Conservation (phyloP, 1,140 invertebrate species). For the Lysiphlebus fabarum region DNA sequence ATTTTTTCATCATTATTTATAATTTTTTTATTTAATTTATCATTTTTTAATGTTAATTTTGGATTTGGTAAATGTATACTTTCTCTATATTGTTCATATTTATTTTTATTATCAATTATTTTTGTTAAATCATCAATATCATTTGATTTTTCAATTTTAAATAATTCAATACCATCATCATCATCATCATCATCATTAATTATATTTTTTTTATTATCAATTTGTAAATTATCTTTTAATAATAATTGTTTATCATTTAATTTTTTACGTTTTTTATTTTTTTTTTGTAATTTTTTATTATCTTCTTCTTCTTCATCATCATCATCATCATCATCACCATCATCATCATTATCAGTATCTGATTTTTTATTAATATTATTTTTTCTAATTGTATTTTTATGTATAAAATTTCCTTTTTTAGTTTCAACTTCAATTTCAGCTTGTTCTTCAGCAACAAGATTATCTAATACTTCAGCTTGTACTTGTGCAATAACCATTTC, state of each 20-base stretch:
- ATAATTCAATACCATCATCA: conserved; percentile 24
- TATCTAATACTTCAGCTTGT: conserved; percentile 51
- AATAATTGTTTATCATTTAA: conserved; percentile 32
- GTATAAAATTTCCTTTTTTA: conserved; percentile 36
- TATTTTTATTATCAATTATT: conserved; percentile 26
- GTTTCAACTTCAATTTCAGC: conserved; percentile 45
- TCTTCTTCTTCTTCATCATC: conserved; percentile 21
- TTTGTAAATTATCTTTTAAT: conserved; percentile 20
- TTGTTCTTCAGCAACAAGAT: conserved; percentile 51
- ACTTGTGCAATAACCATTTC: conserved; percentile 45
- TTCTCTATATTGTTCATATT: conserved; percentile 41
- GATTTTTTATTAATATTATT: not conserved
- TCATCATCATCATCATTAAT: no score
- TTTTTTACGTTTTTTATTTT: conserved; percentile 33
- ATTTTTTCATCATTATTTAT: conserved; percentile 29
- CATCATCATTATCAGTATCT: conserved; percentile 14
- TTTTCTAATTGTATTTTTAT: conserved; percentile 28
- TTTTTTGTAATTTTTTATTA: conserved; percentile 32
- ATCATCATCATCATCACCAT: conserved; percentile 23
- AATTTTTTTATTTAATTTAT: conserved; percentile 14
- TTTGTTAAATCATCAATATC: conserved; percentile 45
- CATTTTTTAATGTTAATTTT: conserved; percentile 14
- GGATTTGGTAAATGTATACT: conserved; percentile 42
- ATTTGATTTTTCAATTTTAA: conserved; percentile 47
- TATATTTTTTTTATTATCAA: conserved; percentile 21